phyloP scores from a whole-genome alignment of 2,797 vertebrate species.

The Pangasius krempfi region DNA sequence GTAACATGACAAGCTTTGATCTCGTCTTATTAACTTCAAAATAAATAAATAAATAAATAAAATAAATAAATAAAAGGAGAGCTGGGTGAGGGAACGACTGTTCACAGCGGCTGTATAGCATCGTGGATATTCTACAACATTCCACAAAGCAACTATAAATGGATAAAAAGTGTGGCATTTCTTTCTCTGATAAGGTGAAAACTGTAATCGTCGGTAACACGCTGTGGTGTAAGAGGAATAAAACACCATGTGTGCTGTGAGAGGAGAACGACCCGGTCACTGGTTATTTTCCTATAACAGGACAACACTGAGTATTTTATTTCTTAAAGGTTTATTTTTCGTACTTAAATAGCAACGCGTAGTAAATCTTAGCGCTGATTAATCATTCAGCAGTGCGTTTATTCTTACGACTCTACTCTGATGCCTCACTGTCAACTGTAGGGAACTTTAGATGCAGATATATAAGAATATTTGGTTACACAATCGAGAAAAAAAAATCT shows the following conservation, averaged over 20 bases:
- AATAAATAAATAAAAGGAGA: too few relatives aligned
- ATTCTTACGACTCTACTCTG: background rate
- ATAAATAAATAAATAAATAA: too few relatives aligned
- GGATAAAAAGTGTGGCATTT: background rate
- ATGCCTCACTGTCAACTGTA: background rate
- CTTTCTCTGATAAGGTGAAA: background rate
- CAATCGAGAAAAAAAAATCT: background rate
- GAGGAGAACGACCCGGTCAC: background rate
- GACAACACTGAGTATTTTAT: background rate
- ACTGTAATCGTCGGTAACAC: background rate
- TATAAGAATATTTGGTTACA: background rate
- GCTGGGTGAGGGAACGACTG: background rate
- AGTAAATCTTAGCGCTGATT: too few relatives aligned
- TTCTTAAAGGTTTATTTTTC: background rate
- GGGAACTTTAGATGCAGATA: background rate
- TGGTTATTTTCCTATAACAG: background rate
- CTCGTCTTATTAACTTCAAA: background rate
- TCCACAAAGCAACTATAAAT: background rate
- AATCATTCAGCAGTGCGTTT: background rate
- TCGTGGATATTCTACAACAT: too few relatives aligned
- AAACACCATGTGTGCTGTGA: background rate
- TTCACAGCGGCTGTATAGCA: too few relatives aligned
- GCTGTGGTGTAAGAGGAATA: background rate
- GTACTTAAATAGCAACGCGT: too few relatives aligned
- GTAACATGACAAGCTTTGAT: background rate